phyloP scores from a whole-genome alignment of 2,888 invertebrate genomes.

The Hermaeophaga mercurialis region DNA sequence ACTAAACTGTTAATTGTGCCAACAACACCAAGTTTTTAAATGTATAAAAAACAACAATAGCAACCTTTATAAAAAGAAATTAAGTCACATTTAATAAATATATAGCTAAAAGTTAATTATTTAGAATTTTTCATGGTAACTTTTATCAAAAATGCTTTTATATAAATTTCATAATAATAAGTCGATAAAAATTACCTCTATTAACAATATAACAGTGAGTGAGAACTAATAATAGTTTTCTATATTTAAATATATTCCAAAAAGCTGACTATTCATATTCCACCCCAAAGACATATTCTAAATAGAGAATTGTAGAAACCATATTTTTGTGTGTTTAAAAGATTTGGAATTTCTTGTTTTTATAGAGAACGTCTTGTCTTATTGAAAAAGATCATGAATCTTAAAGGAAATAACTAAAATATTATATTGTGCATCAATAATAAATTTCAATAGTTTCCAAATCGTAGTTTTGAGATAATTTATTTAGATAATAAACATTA shows the following conservation, averaged over 20 bases:
- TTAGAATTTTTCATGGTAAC: not conserved
- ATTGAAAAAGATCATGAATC: too few species aligned
- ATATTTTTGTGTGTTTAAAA: too few species aligned
- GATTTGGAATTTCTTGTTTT: not conserved
- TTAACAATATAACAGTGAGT: not conserved
- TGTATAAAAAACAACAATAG: not conserved
- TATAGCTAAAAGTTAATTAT: not conserved
- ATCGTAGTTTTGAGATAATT: too few species aligned
- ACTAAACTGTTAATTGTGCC: constrained; percentile 13
- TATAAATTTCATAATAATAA: not conserved
- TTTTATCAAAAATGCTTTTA: not conserved
- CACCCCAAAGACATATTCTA: too few species aligned
- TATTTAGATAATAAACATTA: too few species aligned
- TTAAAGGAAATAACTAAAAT: too few species aligned
- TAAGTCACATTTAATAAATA: not conserved
- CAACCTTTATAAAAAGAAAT: not conserved
- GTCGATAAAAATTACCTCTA: not conserved
- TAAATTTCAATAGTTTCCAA: too few species aligned
- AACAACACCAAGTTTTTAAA: constrained; percentile 1
- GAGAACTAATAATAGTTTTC: not conserved
- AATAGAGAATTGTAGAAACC: too few species aligned
- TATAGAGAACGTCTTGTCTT: too few species aligned
- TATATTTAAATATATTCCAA: too few species aligned
- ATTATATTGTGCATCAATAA: too few species aligned
- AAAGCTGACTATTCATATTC: too few species aligned